Conservation (phyloP, 2,888 invertebrate genomes). For the Xylota segnis region DNA sequence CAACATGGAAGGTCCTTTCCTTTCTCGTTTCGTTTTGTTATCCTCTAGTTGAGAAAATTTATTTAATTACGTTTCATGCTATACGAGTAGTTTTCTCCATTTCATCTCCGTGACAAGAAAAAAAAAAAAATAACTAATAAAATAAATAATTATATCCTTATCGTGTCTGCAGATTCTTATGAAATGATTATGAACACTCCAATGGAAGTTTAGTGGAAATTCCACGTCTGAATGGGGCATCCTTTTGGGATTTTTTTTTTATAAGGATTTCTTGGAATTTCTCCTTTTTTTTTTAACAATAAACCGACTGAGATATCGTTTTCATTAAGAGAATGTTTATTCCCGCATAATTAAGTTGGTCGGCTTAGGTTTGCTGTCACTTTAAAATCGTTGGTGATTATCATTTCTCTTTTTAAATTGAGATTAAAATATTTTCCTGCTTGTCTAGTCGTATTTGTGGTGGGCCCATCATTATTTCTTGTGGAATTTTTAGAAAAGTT, state of each 20-base stretch:
- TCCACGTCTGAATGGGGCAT: slow-evolving; percentile 42
- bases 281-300: slow-evolving; percentile 12
- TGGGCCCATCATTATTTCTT: not conserved
- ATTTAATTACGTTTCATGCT: slow-evolving; percentile 72
- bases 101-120: not conserved
- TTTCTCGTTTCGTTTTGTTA: not conserved
- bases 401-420: slow-evolving; percentile 12
- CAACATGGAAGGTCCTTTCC: not conserved
- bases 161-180: slow-evolving; percentile 34
- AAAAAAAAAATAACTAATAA: slow-evolving; percentile 17
- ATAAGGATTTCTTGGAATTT: slow-evolving; percentile 10
- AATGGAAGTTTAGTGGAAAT: slow-evolving; percentile 58
- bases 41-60: slow-evolving; percentile 36
- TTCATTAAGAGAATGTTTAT: slow-evolving; percentile 64
- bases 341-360: slow-evolving; percentile 41
- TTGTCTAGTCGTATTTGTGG: not conserved
- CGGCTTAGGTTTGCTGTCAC: slow-evolving; percentile 32
- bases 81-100: slow-evolving; percentile 50
- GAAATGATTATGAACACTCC: slow-evolving; percentile 65
- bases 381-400: slow-evolving; percentile 18
- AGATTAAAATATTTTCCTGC: not conserved
- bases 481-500: too few relatives aligned
- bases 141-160: too few relatives aligned
- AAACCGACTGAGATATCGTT: slow-evolving; percentile 57
- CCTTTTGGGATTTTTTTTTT: slow-evolving; percentile 35